phyloP scores from a whole-genome alignment of 1,140 invertebrate genomes.

The Trichonephila clavata region DNA sequence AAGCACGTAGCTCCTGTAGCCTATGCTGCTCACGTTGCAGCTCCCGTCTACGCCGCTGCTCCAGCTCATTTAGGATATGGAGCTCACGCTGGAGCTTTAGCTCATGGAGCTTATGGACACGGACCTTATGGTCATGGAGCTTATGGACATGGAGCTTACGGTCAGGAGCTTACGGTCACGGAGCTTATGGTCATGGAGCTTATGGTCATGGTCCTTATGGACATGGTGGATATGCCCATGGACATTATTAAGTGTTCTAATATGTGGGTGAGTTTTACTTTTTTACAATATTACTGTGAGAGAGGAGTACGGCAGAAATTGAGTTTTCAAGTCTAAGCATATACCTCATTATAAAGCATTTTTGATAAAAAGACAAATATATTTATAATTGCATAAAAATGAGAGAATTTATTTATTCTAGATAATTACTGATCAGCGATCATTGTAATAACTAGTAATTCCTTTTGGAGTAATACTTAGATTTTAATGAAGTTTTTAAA shows the following conservation, averaged over 20 bases:
- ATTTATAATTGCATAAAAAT: no score
- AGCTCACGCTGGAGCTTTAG: slow-evolving; percentile 21
- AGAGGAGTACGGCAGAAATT: no score
- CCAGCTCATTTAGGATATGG: slow-evolving; percentile 61
- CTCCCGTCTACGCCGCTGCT: slow-evolving; percentile 64
- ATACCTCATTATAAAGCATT: no score
- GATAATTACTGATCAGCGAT: no score
- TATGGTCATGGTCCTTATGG: slow-evolving; percentile 59
- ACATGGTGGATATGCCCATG: slow-evolving; percentile 55
- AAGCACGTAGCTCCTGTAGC: slow-evolving; percentile 61
- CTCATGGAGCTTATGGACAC: slow-evolving; percentile 57
- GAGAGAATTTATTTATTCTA: no score
- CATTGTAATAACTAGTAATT: no score
- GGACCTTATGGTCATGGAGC: slow-evolving; percentile 62
- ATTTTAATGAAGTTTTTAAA: no score
- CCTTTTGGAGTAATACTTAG: no score
- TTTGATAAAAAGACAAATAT: no score
- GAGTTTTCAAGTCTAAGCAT: no score
- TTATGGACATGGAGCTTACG: slow-evolving; percentile 59
- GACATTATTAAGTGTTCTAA: neutral
- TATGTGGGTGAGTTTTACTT: no score
- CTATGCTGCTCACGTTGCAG: slow-evolving; percentile 57
- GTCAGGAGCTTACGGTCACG: slow-evolving; percentile 56
- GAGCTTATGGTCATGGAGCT: slow-evolving; percentile 51
- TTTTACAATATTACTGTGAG: no score